Evolutionary conservation across 2,888 invertebrate genomes (phyloP).

Genomic region (Trypoxylon attenuatum): DNA sequence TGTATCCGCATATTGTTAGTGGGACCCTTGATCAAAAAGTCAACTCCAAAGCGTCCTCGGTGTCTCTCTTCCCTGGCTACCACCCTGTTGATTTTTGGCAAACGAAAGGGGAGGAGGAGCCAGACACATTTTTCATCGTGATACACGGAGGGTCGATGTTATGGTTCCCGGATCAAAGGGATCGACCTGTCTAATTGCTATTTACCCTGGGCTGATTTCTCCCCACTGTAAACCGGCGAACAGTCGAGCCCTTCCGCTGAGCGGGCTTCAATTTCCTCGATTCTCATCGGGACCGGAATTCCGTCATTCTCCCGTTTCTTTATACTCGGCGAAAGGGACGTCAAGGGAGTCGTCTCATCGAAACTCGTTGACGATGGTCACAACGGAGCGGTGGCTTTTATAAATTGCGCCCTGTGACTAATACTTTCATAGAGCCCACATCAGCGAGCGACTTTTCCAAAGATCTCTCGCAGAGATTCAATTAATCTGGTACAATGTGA

Average conservation of each 20-base stretch:
- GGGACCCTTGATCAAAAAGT: conserved; percentile 5
- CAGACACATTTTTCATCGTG: conserved; percentile 26
- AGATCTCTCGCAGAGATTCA: too few species aligned
- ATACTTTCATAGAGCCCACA: too few species aligned
- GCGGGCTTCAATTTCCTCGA: background rate
- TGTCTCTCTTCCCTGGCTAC: too few species aligned
- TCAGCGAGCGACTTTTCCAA: too few species aligned
- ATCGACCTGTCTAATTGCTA: conserved; percentile 53
- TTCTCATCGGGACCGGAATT: conserved; percentile 16
- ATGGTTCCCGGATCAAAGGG: conserved; percentile 49
- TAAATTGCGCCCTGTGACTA: too few species aligned
- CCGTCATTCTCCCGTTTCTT: background rate
- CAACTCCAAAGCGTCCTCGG: conserved; percentile 1
- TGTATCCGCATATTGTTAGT: conserved; percentile 14
- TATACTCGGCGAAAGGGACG: background rate
- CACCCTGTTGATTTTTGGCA: background rate
- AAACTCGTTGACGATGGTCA: too few species aligned
- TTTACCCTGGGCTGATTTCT: conserved; percentile 41
- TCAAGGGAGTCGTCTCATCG: too few species aligned
- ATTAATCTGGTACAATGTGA: too few species aligned
- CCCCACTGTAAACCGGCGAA: conserved; percentile 3
- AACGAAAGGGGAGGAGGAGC: background rate
- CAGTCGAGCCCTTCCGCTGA: conserved; percentile 6
- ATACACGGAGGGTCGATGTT: conserved; percentile 11
- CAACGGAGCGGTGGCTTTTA: too few species aligned